phyloP scores from a whole-genome alignment of 2,113 vertebrate species.

The Microcebus tavaratra region DNA sequence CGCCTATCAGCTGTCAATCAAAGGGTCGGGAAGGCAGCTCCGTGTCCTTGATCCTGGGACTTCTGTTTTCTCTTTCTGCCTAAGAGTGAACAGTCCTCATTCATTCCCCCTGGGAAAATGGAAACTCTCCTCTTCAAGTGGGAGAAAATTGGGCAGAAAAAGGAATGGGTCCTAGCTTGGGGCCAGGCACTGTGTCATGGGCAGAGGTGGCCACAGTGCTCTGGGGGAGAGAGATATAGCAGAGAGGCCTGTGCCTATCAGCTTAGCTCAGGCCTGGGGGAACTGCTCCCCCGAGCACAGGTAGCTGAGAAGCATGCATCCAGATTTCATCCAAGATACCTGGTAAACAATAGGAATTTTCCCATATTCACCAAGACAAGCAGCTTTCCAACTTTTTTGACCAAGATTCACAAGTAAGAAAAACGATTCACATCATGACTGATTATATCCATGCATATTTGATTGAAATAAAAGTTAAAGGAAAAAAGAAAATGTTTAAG shows the following conservation, averaged over 20 bases:
- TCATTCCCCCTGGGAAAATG: neutral
- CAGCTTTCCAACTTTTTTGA: neutral
- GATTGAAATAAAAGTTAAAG: neutral
- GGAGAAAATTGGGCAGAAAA: neutral
- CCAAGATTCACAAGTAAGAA: neutral
- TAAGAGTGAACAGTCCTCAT: neutral
- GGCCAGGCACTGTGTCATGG: neutral
- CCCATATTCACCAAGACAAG: neutral
- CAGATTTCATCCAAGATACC: neutral
- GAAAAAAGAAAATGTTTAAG: neutral
- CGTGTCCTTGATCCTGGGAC: neutral
- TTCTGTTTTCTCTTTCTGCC: neutral
- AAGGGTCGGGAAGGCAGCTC: neutral
- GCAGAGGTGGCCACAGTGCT: too few relatives aligned
- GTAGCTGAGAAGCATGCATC: accelerated
- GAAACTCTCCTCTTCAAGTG: neutral
- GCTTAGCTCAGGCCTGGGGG: neutral
- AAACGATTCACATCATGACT: neutral
- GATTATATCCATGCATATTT: neutral
- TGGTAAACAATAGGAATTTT: neutral
- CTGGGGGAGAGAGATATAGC: neutral
- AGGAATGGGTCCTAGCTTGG: neutral
- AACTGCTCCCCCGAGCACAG: neutral
- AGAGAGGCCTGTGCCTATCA: neutral
- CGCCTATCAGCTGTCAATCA: neutral